A percentile compares a stretch with the other conserved stretches of the same genome.
Conservation (phyloP, 2,888 invertebrate genomes). For the Andrena bucephala region DNA sequence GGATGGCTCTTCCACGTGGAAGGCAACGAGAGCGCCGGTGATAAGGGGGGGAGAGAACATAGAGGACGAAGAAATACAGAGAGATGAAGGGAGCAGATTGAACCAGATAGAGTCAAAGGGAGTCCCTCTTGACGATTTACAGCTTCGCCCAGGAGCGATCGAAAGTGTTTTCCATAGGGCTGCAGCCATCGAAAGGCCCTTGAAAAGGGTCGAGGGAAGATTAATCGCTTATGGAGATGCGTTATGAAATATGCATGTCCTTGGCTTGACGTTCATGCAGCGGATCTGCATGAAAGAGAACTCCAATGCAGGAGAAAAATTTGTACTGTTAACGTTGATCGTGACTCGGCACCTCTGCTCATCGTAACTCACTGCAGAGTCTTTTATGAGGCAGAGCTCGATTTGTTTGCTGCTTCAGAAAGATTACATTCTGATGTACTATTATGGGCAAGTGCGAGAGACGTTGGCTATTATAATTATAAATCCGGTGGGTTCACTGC, state of each 20-base stretch:
- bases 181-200: slow-evolving; percentile 29
- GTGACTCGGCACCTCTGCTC: not conserved
- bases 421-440: not conserved
- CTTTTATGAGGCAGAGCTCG: not conserved
- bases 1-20: slow-evolving; percentile 58
- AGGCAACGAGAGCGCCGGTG: slow-evolving; percentile 26
- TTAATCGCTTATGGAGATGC: slow-evolving; percentile 57
- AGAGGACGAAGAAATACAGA: slow-evolving; percentile 33
- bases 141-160: slow-evolving; percentile 21
- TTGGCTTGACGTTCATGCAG: slow-evolving; percentile 14
- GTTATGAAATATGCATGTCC: slow-evolving; percentile 60
- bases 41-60: slow-evolving; percentile 20
- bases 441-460: not conserved
- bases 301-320: slow-evolving; percentile 15
- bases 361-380: no score
- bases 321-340: slow-evolving; percentile 20
- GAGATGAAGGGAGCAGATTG: slow-evolving; percentile 48
- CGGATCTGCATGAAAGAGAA: slow-evolving; percentile 28
- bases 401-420: not conserved
- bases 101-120: slow-evolving; percentile 51
- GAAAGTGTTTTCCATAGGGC: slow-evolving; percentile 53
- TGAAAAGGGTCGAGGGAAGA: slow-evolving; percentile 36
- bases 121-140: slow-evolving; percentile 38
- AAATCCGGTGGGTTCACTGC: not conserved
- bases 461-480: not conserved